Evolutionary conservation across 92 coral and sea anemone genomes (phyloP), one percentile per base, ranked within the genome.

Genomic region (Plumapathes pennacea): DNA sequence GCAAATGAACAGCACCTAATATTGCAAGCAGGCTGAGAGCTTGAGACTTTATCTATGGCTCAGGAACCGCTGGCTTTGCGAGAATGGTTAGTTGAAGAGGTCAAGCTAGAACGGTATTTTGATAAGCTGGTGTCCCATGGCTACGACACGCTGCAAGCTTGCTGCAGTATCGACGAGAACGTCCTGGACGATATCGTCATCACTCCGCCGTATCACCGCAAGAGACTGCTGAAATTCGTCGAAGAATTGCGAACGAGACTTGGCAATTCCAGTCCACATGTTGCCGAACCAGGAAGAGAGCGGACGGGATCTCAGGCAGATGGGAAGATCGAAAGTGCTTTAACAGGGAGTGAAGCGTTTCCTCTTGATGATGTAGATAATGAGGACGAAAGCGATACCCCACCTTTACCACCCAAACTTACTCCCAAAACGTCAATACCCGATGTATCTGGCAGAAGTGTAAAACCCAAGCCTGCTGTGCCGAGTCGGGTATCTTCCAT

Each of bases 11-110:
- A n/a, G n/a, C n/a, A n/a, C n/a, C n/a, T n/a, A n/a, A n/a, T n/a
- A n/a, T n/a, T n/a, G n/a, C n/a, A n/a, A n/a, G n/a, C n/a, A n/a
- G n/a, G n/a, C n/a, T n/a, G n/a, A n/a, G n/a, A n/a, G n/a, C n/a
- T n/a, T n/a, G n/a, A n/a, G n/a, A n/a, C n/a, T n/a, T n/a, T n/a
- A n/a, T n/a, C n/a, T n/a, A n/a, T n/a, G n/a, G n/a, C n/a, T n/a
- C n/a, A n/a, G n/a, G n/a, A n/a, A n/a, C n/a, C n/a, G n/a, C n/a
- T n/a, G n/a, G 73, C 63, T 32, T 61, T 66, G 17, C 52, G 6
- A 29, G 99, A 94, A 65, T 94, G 99, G 99, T 66, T 94, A 12
- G 56, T 75, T 1, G 48, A 79, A 50, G 99, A 94, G 49, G 99
- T 94, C 23, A 89, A 77, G 57, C 73, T 94, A 13, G 85, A 90